A percentile compares a stretch with the other conserved stretches of the same genome.
phyloP scores from a whole-genome alignment of 2,113 vertebrate species.

The Peucedramus taeniatus region DNA sequence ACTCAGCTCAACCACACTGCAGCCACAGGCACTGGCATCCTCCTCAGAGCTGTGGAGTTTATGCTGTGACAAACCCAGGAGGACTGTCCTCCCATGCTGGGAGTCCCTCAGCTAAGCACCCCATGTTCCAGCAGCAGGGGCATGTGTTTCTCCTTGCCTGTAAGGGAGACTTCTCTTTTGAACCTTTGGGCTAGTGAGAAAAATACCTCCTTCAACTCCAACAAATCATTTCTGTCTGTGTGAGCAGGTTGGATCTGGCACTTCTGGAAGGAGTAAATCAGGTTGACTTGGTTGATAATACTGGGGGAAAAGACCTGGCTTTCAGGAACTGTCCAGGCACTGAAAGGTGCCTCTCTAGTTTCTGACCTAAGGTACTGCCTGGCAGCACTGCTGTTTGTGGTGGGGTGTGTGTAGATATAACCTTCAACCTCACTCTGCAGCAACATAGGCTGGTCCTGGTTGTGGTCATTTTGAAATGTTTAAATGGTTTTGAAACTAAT shows the following conservation, averaged over 20 bases:
- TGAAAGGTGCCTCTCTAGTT: not conserved
- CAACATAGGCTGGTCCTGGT: constrained; percentile 42
- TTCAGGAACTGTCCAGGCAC: not conserved
- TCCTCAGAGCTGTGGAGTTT: not conserved
- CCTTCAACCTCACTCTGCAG: not conserved
- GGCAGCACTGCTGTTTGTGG: not conserved
- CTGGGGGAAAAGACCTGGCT: not conserved
- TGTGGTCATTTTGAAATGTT: constrained; percentile 50
- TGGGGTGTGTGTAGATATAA: not conserved
- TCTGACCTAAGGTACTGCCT: not conserved
- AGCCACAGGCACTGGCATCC: not conserved
- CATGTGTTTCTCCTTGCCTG: not conserved
- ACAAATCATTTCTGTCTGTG: not conserved
- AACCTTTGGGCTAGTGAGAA: not conserved
- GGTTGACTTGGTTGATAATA: not conserved
- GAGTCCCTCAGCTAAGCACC: not conserved
- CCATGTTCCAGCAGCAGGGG: not conserved
- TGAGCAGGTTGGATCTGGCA: not conserved
- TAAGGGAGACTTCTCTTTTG: not conserved
- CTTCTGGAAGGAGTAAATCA: not conserved
- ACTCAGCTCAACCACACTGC: not conserved
- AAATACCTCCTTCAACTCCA: not conserved
- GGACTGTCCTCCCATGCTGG: not conserved
- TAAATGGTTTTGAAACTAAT: constrained; percentile 34
- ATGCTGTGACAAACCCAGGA: not conserved